Evolutionary conservation across 2,888 invertebrate species (phyloP).

Genomic region (Saturnia japonica): DNA sequence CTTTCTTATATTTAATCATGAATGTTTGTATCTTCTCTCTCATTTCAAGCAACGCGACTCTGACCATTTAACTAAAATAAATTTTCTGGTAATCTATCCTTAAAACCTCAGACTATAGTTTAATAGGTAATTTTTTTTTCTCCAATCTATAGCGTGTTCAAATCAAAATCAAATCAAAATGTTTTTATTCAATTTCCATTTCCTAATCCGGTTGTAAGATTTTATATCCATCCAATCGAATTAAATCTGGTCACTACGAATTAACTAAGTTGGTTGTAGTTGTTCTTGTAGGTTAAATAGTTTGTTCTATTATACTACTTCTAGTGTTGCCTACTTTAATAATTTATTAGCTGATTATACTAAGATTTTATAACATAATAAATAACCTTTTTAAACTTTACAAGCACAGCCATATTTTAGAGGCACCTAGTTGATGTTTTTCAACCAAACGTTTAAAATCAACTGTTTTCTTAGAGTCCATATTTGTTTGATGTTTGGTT

Average conservation of each 20-base stretch:
- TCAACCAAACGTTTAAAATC: neutral
- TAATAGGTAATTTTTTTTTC: neutral
- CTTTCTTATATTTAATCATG: too few species aligned
- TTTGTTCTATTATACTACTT: neutral
- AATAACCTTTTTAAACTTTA: constrained; percentile 30
- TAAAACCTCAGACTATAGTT: neutral
- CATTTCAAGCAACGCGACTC: too few species aligned
- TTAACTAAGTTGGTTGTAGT: neutral
- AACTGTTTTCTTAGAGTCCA: neutral
- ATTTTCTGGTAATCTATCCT: neutral
- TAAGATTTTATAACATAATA: neutral
- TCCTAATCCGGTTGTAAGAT: neutral
- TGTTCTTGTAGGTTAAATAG: neutral
- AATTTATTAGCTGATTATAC: neutral
- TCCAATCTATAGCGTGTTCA: too few species aligned
- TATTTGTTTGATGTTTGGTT: neutral
- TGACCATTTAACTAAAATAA: too few species aligned
- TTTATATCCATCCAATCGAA: too few species aligned
- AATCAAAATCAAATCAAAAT: too few species aligned
- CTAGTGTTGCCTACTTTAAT: neutral
- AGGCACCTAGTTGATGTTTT: neutral
- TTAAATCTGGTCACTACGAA: too few species aligned
- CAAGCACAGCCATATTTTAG: constrained; percentile 29
- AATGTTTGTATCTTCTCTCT: too few species aligned
- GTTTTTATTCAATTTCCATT: too few species aligned